Percentiles rank a stretch among this genome's conserved stretches.
These are phyloP conservation scores for Neomonachus schauinslandi DNA, from an alignment of 2,113 vertebrate genomes.

Conservation along the genomic window DNA sequence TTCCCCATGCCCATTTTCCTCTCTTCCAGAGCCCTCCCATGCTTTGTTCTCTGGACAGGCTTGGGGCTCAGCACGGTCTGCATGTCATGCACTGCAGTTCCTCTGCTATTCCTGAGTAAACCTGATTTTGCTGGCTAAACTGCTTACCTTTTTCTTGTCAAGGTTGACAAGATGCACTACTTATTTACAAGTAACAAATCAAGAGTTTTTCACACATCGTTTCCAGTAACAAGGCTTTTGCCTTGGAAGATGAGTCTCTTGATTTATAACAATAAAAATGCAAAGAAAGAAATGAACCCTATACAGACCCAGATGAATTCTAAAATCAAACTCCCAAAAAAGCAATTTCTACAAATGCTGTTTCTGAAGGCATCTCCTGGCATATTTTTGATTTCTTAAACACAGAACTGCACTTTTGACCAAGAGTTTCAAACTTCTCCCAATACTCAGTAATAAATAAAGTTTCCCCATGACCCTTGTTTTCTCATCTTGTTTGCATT, in stretches of 20 bases:
- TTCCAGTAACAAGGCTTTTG: not conserved
- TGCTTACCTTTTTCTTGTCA: not conserved
- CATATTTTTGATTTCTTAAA: conserved; percentile 14
- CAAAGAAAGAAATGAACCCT: not conserved
- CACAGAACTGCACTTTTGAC: not conserved
- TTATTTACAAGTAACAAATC: not conserved
- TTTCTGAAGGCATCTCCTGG: not conserved
- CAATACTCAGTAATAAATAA: not conserved
- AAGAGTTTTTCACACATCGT: not conserved
- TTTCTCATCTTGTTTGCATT: conserved; percentile 75
- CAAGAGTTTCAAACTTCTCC: conserved; percentile 29
- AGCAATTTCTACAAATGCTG: not conserved
- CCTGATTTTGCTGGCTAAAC: not conserved
- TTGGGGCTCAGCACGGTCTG: not conserved
- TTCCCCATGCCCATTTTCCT: not conserved
- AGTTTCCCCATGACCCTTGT: not conserved
- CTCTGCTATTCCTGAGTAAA: not conserved
- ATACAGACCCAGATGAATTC: not conserved
- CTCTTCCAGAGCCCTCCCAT: not conserved
- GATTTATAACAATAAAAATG: not conserved
- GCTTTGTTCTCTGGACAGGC: not conserved
- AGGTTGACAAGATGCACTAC: not conserved
- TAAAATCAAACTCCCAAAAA: not conserved
- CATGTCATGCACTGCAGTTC: not conserved
- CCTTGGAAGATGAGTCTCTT: not conserved